phyloP scores from a whole-genome alignment of 2,113 vertebrate species.

The Eptatretus burgeri region DNA sequence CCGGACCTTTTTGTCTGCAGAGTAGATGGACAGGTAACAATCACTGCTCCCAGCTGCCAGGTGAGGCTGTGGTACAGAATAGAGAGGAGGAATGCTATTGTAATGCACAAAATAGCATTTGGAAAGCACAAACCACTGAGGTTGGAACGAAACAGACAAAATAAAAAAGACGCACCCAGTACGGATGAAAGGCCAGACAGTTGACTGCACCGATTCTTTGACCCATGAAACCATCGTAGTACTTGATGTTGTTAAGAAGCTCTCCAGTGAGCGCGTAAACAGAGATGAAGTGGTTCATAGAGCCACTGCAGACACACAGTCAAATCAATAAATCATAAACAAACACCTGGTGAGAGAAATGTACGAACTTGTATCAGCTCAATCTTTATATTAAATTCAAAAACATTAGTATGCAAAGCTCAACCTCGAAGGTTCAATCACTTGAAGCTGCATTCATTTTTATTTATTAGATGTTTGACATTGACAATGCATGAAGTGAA shows the following conservation, averaged over 20 bases:
- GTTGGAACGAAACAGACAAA: background rate
- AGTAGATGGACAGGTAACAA: conserved; percentile 99
- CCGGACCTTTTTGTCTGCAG: conserved; percentile 79
- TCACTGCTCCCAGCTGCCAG: conserved; percentile 91
- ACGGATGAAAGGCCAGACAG: conserved; percentile 84
- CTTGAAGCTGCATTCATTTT: too few species aligned
- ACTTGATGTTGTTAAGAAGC: conserved; percentile 90
- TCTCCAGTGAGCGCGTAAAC: conserved; percentile 63
- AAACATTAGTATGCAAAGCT: too few species aligned
- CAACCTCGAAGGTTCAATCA: too few species aligned
- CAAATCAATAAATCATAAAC: too few species aligned
- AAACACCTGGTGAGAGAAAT: too few species aligned
- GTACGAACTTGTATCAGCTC: too few species aligned
- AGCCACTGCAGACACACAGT: conserved; percentile 27
- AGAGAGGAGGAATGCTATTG: background rate
- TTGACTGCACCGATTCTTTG: conserved; percentile 89
- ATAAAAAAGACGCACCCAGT: conserved; percentile 38
- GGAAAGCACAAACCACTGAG: background rate
- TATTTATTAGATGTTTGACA: too few species aligned
- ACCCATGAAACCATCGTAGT: conserved; percentile 97
- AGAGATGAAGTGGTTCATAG: conserved; percentile 96
- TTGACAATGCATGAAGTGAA: too few species aligned
- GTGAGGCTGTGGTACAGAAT: conserved; percentile 32
- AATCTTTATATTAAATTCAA: too few species aligned
- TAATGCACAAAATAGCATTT: background rate